Percentiles rank a stretch among this genome's conserved stretches.
Conservation (phyloP, 2,888 invertebrate genomes). For the Pandemis heparana region DNA sequence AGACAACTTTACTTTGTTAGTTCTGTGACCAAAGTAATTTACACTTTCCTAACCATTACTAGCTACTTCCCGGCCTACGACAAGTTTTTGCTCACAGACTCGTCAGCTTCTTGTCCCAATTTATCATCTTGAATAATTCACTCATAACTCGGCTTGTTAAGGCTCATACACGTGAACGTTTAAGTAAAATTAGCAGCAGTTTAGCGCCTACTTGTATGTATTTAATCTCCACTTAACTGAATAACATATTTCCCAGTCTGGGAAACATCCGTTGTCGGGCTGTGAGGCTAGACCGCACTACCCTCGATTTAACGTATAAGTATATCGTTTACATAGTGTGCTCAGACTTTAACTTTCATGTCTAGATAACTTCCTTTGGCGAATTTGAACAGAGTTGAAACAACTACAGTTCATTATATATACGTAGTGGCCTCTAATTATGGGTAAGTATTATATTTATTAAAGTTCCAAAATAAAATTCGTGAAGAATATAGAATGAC, state of each 20-base stretch:
- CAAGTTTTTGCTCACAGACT: conserved; percentile 35
- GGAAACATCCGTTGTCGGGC: conserved; percentile 61
- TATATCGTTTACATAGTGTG: conserved; percentile 6
- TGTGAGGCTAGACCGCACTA: conserved; percentile 29
- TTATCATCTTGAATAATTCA: conserved; percentile 52
- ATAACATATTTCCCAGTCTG: conserved; percentile 59
- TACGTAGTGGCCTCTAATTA: background rate
- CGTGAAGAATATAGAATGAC: no score
- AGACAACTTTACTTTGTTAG: background rate
- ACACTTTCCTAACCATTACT: conserved; percentile 33
- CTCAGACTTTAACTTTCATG: conserved; percentile 38
- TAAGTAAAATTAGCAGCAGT: conserved; percentile 63
- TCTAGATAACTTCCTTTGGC: conserved; percentile 40
- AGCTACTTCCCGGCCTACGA: conserved; percentile 29
- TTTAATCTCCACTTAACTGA: conserved; percentile 64
- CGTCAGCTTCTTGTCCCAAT: conserved; percentile 52
- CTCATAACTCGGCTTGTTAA: conserved; percentile 50
- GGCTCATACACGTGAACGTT: conserved; percentile 46
- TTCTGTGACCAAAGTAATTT: conserved; percentile 18
- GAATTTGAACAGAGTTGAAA: conserved; percentile 4
- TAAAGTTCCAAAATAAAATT: no score
- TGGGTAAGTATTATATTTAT: no score
- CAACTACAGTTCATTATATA: background rate
- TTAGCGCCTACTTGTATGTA: conserved; percentile 60
- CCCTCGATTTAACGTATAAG: conserved; percentile 15